These are phyloP conservation scores for Patiria miniata DNA, from an alignment of 35 echinoderm and acorn worm genomes.

Conservation along the genomic window DNA sequence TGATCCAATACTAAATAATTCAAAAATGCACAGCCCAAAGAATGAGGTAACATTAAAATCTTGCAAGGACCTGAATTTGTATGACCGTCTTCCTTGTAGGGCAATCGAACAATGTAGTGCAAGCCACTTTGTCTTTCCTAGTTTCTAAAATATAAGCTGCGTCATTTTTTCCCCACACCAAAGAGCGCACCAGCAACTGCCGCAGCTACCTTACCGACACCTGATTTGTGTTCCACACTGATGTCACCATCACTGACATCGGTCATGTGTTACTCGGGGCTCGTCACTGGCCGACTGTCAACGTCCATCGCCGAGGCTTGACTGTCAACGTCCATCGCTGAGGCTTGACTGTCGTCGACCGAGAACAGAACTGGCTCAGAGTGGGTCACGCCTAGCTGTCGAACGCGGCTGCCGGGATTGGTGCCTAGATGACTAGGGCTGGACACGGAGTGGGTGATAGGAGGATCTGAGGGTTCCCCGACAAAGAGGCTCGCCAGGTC, in stretches of 20 bases:
- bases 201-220: background rate
- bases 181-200: slow-evolving; percentile 31
- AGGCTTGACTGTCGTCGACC: background rate
- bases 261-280: background rate
- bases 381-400: background rate
- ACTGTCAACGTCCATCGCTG: background rate
- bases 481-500: slow-evolving; percentile 1
- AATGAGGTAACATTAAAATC: too few relatives aligned
- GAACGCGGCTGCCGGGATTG: background rate
- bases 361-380: background rate
- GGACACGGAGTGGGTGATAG: background rate
- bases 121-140: too few relatives aligned
- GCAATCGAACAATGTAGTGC: too few relatives aligned
- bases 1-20: too few relatives aligned
- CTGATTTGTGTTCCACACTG: background rate
- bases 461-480: background rate
- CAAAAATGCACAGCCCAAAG: too few relatives aligned
- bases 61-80: too few relatives aligned
- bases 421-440: background rate
- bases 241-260: background rate
- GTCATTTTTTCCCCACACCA: slow-evolving; percentile 24
- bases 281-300: background rate
- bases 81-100: too few relatives aligned
- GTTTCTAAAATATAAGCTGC: background rate
- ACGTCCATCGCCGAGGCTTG: too few relatives aligned